phyloP scores from a whole-genome alignment of 2,888 invertebrate species.

The Quadroppia sp. region DNA sequence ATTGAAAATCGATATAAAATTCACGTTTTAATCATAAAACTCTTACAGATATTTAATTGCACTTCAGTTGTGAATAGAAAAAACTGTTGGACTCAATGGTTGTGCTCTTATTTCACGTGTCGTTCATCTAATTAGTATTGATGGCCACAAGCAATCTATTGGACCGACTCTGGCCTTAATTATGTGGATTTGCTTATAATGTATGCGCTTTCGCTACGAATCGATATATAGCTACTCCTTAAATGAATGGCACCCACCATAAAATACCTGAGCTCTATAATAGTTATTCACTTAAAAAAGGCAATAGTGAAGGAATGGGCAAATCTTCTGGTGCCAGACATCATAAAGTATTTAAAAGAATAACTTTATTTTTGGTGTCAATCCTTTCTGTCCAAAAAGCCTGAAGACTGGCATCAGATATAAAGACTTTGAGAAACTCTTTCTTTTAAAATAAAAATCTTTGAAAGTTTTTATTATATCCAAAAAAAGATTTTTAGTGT shows the following conservation, averaged over 20 bases:
- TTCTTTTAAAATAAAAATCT: neutral
- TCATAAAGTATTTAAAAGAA: conserved; percentile 12
- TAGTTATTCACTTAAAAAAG: conserved; percentile 15
- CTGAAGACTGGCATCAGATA: conserved; percentile 1
- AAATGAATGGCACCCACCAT: conserved; percentile 31
- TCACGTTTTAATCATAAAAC: conserved; percentile 29
- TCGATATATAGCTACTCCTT: conserved; percentile 19
- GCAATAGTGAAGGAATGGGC: neutral
- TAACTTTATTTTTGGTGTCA: conserved; percentile 20
- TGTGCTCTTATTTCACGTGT: neutral
- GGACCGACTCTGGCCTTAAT: conserved; percentile 8
- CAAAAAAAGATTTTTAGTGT: neutral
- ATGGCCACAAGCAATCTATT: conserved; percentile 19
- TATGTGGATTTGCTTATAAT: conserved; percentile 8
- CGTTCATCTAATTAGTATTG: conserved; percentile 27
- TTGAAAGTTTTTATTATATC: conserved; percentile 12
- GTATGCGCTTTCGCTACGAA: neutral
- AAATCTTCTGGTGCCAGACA: conserved; percentile 27
- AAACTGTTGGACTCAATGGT: neutral
- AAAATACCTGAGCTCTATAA: neutral
- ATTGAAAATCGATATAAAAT: conserved; percentile 2
- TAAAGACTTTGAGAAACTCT: neutral
- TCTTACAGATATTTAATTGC: neutral
- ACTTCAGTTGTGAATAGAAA: neutral
- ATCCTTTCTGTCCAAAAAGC: conserved; percentile 30